Conservation (phyloP, 1,140 invertebrate species). For the Lutraria rhynchaena region DNA sequence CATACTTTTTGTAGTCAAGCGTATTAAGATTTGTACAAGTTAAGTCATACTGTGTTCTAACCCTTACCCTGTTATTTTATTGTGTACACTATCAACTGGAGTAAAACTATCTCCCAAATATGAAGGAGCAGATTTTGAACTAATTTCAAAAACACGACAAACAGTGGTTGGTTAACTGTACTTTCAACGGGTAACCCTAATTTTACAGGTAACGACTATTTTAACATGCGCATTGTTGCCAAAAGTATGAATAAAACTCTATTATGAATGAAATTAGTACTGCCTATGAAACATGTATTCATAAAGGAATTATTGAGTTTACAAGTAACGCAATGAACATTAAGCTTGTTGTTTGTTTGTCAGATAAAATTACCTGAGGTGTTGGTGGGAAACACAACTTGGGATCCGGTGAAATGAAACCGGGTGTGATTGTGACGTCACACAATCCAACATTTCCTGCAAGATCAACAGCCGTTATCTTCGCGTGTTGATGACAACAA, state of each 20-base stretch:
- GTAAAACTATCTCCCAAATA: too few relatives aligned
- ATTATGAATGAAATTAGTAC: not conserved
- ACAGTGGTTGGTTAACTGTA: too few relatives aligned
- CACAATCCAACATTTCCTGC: constrained; percentile 38
- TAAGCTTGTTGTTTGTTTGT: not conserved
- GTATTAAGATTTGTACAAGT: too few relatives aligned
- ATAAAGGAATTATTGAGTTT: not conserved
- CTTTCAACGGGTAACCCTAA: too few relatives aligned
- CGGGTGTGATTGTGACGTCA: constrained; percentile 18
- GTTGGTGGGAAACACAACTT: not conserved
- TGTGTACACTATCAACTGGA: too few relatives aligned
- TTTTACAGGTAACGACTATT: too few relatives aligned
- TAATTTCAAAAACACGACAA: too few relatives aligned
- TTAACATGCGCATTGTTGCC: not conserved
- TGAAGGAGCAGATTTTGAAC: too few relatives aligned
- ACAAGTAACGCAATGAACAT: not conserved
- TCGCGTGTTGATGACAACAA: constrained; percentile 49
- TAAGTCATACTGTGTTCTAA: too few relatives aligned
- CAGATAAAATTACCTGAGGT: not conserved
- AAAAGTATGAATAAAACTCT: too few relatives aligned
- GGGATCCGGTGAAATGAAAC: constrained; percentile 39
- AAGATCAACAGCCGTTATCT: constrained; percentile 35
- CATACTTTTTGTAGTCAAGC: too few relatives aligned
- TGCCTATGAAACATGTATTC: not conserved
- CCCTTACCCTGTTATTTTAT: too few relatives aligned